Evolutionary conservation across 2,888 invertebrate species (phyloP), one percentile per base, ranked within the genome.

Genomic region (Erebia epiphron): DNA sequence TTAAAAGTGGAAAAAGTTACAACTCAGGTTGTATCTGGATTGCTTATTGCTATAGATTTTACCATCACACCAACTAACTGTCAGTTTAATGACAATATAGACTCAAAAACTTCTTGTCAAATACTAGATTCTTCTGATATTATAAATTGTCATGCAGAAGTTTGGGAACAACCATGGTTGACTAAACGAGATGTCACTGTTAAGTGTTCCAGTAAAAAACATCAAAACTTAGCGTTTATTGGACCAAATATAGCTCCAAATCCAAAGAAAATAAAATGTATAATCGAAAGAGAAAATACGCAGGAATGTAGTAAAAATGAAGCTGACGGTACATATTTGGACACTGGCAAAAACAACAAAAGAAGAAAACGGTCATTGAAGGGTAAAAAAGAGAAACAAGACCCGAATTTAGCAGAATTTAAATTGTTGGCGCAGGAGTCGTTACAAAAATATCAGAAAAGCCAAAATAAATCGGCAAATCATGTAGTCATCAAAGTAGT

Each of bases 121-220:
- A 16, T 52, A 18, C 13, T 58, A 11, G 52, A 69, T 58, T 18
- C 35, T 62, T 83, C 43, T 63, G 50, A 66, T n/a, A n/a, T 95
- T 95, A 43, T 79, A 14, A 75, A 61, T 21, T 86, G 86, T 69
- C 70, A 78, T 41, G 82, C 86, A 2, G 57, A 78, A 63, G 73
- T 86, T 62, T 84, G 78, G 75, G 82, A 83, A 64, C 75, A 75
- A 60, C 52, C 73, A n/a, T 83, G 83, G 84, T 14, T 75, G 0
- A 76, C 77, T 0, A 73, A 76, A 8, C 81, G 77, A 64, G 77
- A 82, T n/a, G 78, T 80, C n/a, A 69, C 64, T 0, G 81, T 83
- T 0, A 69, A 68, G 5, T 84, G 84, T 72, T 10, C 71, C 18
- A 62, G 41, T 60, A 41, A 41, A 9, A 60, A 43, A 60, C 10